These are phyloP conservation scores for Macrosoma leucophasiata DNA, from an alignment of 2,888 invertebrate genomes.

Conservation along the genomic window DNA sequence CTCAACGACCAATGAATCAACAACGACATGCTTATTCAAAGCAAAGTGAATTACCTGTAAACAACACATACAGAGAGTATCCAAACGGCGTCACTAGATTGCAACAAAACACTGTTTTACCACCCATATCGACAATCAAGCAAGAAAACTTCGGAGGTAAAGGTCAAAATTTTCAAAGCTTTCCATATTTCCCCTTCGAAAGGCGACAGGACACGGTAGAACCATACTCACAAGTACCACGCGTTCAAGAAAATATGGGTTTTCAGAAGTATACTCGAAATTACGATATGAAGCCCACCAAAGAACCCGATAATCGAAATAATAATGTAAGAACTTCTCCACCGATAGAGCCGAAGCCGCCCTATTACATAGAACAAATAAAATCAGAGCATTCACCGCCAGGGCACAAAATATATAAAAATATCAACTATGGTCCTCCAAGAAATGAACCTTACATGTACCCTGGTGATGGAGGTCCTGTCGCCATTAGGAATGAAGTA, in stretches of 20 bases:
- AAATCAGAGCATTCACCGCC: slow-evolving; percentile 73
- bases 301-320: slow-evolving; percentile 38
- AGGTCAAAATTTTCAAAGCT: slow-evolving; percentile 48
- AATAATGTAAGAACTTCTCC: slow-evolving; percentile 33
- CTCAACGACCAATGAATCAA: slow-evolving; percentile 39
- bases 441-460: slow-evolving; percentile 74
- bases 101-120: slow-evolving; percentile 53
- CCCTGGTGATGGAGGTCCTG: slow-evolving; percentile 83
- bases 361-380: slow-evolving; percentile 70
- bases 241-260: slow-evolving; percentile 53
- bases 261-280: slow-evolving; percentile 62
- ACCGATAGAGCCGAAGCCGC: slow-evolving; percentile 48
- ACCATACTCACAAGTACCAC: slow-evolving; percentile 42
- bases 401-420: slow-evolving; percentile 71
- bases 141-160: slow-evolving; percentile 65
- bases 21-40: slow-evolving; percentile 37
- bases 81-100: slow-evolving; percentile 43
- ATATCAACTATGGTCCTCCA: slow-evolving; percentile 55
- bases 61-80: slow-evolving; percentile 47
- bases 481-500: slow-evolving; percentile 74
- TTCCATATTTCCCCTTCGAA: slow-evolving; percentile 52
- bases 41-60: slow-evolving; percentile 36
- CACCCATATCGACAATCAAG: slow-evolving; percentile 71
- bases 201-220: slow-evolving; percentile 44
- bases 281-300: slow-evolving; percentile 40